Percentiles rank a stretch among this genome's conserved stretches.
phyloP scores from a whole-genome alignment of 2,888 invertebrate species.

The Drosophila ezoana region DNA sequence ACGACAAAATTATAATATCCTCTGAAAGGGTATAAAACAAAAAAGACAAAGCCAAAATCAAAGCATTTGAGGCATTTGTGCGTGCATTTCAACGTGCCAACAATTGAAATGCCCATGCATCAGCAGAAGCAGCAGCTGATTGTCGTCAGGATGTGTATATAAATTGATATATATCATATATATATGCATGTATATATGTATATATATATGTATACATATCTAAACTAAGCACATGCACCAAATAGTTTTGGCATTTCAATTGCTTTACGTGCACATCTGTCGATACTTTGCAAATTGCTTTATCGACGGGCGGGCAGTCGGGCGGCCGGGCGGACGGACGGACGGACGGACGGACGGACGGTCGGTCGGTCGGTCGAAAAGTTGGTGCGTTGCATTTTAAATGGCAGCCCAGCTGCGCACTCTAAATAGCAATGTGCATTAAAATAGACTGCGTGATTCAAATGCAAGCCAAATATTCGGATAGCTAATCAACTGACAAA shows the following conservation, averaged over 20 bases:
- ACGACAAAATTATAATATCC: too few species aligned
- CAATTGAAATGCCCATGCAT: constrained; percentile 53
- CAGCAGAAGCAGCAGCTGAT: constrained; percentile 53
- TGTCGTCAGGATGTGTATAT: constrained; percentile 38
- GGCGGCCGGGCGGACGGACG: neutral
- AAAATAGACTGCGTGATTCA: constrained; percentile 51
- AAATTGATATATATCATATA: constrained; percentile 10
- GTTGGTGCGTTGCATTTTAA: constrained; percentile 25
- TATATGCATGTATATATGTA: constrained; percentile 13
- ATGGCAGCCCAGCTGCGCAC: constrained; percentile 51
- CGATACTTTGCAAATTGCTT: constrained; percentile 63
- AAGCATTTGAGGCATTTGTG: constrained; percentile 66
- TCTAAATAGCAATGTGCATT: constrained; percentile 47
- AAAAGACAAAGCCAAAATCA: constrained; percentile 10
- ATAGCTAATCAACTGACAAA: constrained; percentile 47
- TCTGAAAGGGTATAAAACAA: neutral
- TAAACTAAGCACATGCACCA: constrained; percentile 38
- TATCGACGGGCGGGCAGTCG: constrained; percentile 28
- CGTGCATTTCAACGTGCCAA: constrained; percentile 66
- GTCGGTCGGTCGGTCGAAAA: neutral
- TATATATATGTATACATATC: constrained; percentile 1
- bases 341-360: constrained; percentile 16
- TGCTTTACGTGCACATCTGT: constrained; percentile 64
- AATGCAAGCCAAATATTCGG: constrained; percentile 38
- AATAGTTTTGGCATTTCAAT: constrained; percentile 71